phyloP scores from a whole-genome alignment of 2,888 invertebrate genomes.

The Ophioninae sp. region DNA sequence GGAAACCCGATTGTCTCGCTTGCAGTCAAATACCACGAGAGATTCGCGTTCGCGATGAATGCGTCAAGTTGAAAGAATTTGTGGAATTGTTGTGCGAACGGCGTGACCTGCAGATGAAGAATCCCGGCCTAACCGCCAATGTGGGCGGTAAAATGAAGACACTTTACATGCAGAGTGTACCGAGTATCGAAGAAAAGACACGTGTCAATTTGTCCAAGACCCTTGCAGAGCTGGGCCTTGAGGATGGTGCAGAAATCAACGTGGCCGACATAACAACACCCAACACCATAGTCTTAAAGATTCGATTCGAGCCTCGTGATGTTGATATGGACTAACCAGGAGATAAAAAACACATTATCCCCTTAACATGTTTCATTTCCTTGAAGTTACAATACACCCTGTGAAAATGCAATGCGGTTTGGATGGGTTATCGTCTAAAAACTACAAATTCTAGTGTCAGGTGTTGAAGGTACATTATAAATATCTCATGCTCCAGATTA shows the following conservation, averaged over 20 bases:
- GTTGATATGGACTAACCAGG: conserved; percentile 68
- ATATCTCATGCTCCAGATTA: background rate
- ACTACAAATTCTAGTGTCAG: background rate
- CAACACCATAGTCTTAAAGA: conserved; percentile 88
- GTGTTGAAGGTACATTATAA: background rate
- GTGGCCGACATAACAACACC: conserved; percentile 97
- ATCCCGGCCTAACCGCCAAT: conserved; percentile 92
- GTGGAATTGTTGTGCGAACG: conserved; percentile 91
- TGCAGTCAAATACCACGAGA: conserved; percentile 89
- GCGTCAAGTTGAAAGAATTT: conserved; percentile 90
- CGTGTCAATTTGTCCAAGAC: conserved; percentile 93
- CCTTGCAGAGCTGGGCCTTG: conserved; percentile 91
- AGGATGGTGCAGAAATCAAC: conserved; percentile 92
- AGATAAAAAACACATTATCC: conserved; percentile 19
- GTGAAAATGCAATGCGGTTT: background rate
- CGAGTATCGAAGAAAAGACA: conserved; percentile 95
- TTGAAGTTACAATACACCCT: background rate
- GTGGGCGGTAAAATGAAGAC: conserved; percentile 94
- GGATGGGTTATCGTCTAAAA: background rate
- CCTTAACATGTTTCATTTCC: background rate
- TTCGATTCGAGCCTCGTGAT: conserved; percentile 83
- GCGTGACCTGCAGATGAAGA: conserved; percentile 93
- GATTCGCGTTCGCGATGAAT: conserved; percentile 85
- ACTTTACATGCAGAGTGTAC: conserved; percentile 95
- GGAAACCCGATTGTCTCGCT: conserved; percentile 91